phyloP scores from a whole-genome alignment of 53 echinoderm and acorn worm species.

The Luidia sarsii region DNA sequence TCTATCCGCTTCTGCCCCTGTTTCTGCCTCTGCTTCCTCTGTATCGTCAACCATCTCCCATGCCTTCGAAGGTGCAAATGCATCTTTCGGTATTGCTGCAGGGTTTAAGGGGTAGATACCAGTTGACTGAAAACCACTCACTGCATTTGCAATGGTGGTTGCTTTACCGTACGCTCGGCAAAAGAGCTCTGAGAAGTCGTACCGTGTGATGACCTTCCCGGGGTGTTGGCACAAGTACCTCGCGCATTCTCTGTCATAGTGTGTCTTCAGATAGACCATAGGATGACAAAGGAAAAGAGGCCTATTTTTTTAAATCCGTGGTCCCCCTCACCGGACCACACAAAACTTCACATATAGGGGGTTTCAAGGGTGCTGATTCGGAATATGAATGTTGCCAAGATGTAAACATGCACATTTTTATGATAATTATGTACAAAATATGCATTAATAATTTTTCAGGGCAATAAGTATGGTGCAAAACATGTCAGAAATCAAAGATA shows the following conservation, averaged over 20 bases:
- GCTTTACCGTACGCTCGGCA: conserved; percentile 39
- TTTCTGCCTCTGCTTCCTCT: not conserved
- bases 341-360: too few relatives aligned
- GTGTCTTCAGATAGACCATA: conserved; percentile 52
- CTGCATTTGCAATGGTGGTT: conserved; percentile 50
- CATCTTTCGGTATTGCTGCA: conserved; percentile 40
- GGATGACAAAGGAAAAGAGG: too few relatives aligned
- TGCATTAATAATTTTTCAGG: too few relatives aligned
- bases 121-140: conserved; percentile 47
- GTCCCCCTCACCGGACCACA: too few relatives aligned
- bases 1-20: not conserved
- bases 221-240: conserved; percentile 30
- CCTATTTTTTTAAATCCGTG: too few relatives aligned
- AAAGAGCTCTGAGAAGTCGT: conserved; percentile 65
- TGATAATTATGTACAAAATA: too few relatives aligned
- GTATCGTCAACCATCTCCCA: conserved; percentile 33
- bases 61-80: conserved; percentile 55
- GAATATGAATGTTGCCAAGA: too few relatives aligned
- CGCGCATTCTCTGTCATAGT: conserved; percentile 55
- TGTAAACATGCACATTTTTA: too few relatives aligned
- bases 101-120: conserved; percentile 54
- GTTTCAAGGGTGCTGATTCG: too few relatives aligned
- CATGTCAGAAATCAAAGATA: too few relatives aligned
- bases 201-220: conserved; percentile 58
- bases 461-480: too few relatives aligned